phyloP scores from a whole-genome alignment of 1,140 invertebrate genomes.

The Zaprionus vittiger region DNA sequence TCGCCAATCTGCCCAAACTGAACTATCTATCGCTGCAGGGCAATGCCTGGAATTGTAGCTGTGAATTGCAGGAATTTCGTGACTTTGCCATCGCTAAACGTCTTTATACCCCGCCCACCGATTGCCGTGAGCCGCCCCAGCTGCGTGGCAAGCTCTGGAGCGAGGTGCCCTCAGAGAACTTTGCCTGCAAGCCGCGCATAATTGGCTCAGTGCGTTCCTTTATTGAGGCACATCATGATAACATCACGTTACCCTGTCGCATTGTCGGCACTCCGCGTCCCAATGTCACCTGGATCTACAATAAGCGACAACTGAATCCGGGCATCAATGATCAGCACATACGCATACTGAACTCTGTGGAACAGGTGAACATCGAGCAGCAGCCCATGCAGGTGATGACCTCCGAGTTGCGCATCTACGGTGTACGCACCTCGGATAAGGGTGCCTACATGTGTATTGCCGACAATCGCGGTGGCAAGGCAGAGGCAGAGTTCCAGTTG shows the following conservation, averaged over 20 bases:
- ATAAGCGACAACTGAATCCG: conserved; percentile 85
- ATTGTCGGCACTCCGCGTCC: conserved; percentile 91
- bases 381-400: conserved; percentile 49
- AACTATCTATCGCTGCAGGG: conserved; percentile 90
- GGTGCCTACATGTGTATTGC: conserved; percentile 95
- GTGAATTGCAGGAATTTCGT: conserved; percentile 91
- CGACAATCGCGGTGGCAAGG: conserved; percentile 92
- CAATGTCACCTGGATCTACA: conserved; percentile 90
- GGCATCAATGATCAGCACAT: conserved; percentile 85
- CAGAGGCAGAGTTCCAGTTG: conserved; percentile 87
- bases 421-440: conserved; percentile 89
- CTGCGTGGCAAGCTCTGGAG: conserved; percentile 89
- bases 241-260: conserved; percentile 91
- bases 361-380: conserved; percentile 36
- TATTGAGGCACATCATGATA: conserved; percentile 87
- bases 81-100: conserved; percentile 90
- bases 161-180: conserved; percentile 89
- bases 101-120: conserved; percentile 89
- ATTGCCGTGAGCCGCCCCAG: conserved; percentile 88
- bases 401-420: conserved; percentile 89
- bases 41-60: conserved; percentile 96
- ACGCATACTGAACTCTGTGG: conserved; percentile 81
- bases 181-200: conserved; percentile 93
- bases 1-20: conserved; percentile 87
- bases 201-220: conserved; percentile 85